phyloP scores from a whole-genome alignment of 2,797 vertebrate species.

The Arctocebus calabarensis region DNA sequence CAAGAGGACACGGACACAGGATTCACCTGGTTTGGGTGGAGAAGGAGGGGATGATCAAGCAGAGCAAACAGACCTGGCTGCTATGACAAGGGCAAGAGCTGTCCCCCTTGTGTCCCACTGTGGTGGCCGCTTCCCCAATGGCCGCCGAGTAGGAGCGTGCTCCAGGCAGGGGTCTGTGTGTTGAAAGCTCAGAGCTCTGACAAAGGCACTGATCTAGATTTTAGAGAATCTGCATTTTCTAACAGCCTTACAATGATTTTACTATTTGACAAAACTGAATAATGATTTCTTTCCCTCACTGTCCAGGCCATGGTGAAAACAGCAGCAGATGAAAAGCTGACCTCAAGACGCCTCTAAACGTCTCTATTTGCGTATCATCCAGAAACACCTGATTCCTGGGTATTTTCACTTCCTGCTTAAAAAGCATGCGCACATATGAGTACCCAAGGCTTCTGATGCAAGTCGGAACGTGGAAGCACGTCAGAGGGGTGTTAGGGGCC shows the following conservation, averaged over 20 bases:
- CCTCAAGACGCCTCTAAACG: neutral
- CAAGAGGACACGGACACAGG: neutral
- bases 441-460: neutral
- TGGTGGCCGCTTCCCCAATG: too few species aligned
- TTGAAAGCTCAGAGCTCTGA: neutral
- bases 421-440: neutral
- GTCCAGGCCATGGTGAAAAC: neutral
- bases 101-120: neutral
- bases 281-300: neutral
- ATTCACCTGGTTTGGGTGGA: neutral
- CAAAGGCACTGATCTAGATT: neutral
- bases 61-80: neutral
- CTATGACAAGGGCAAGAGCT: neutral
- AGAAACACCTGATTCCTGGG: neutral
- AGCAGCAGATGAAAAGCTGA: neutral
- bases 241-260: neutral
- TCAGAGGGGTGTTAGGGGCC: neutral
- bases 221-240: neutral
- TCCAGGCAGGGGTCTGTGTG: neutral
- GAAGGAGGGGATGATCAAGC: neutral
- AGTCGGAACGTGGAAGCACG: neutral
- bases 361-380: neutral
- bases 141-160: too few species aligned
- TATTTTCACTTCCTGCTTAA: neutral
- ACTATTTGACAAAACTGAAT: neutral